Percentiles rank a stretch among this genome's conserved stretches.
These are phyloP conservation scores for Tylochromis polylepis DNA, from an alignment of 2,113 vertebrate species.

Conservation along the genomic window DNA sequence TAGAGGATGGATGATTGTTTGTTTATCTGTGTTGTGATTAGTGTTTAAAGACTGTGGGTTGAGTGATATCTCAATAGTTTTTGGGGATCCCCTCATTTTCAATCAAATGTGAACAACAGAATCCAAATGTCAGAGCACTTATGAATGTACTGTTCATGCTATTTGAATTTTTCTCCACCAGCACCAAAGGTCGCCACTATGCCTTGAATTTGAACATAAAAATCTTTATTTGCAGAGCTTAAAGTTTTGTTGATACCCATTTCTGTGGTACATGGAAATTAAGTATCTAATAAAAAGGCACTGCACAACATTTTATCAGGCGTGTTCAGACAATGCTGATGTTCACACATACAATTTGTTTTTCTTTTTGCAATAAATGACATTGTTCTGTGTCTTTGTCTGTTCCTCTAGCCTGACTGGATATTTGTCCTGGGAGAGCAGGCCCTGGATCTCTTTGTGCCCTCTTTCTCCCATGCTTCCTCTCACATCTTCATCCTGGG, in stretches of 20 bases:
- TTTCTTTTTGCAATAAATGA: neutral
- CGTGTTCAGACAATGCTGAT: neutral
- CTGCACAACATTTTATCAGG: neutral
- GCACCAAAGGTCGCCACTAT: neutral
- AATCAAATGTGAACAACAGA: neutral
- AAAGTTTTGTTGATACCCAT: neutral
- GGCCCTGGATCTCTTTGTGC: conserved; percentile 83
- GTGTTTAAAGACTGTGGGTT: neutral
- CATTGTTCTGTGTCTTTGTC: neutral
- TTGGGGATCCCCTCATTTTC: neutral
- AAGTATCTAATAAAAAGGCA: neutral
- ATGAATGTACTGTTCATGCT: neutral
- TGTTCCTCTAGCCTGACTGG: conserved; percentile 86
- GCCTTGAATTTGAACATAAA: neutral
- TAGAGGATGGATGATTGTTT: no score
- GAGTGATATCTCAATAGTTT: neutral
- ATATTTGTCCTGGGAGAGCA: conserved; percentile 89
- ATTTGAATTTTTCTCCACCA: neutral
- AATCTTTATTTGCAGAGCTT: neutral
- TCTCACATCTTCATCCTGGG: conserved; percentile 89
- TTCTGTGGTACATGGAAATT: neutral
- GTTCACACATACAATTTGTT: neutral
- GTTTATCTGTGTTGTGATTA: neutral
- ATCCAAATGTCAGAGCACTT: neutral
- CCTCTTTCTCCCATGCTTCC: conserved; percentile 77